phyloP scores from a whole-genome alignment of 2,888 invertebrate species.

The Hydrotaea diabolus region DNA sequence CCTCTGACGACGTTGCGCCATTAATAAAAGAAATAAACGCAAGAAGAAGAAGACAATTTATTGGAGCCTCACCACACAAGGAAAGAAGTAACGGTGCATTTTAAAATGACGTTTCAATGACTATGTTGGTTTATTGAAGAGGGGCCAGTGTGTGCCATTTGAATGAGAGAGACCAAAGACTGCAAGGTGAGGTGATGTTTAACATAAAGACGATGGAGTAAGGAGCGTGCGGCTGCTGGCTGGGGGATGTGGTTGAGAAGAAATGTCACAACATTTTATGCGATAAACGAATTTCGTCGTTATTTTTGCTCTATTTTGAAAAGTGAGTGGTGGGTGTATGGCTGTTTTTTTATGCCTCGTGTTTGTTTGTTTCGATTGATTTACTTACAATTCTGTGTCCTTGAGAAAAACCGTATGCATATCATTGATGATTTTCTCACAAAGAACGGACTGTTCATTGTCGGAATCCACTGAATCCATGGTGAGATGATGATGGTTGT shows the following conservation, averaged over 20 bases:
- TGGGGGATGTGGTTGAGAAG: not conserved
- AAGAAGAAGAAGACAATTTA: not conserved
- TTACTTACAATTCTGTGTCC: conserved; percentile 89
- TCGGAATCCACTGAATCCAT: conserved; percentile 74
- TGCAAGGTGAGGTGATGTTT: too few relatives aligned
- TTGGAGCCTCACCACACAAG: not conserved
- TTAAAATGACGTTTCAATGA: not conserved
- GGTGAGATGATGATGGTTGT: not conserved
- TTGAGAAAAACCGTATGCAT: conserved; percentile 88
- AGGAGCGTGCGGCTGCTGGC: too few relatives aligned
- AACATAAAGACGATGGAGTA: too few relatives aligned
- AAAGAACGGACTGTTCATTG: conserved; percentile 86
- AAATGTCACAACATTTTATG: not conserved
- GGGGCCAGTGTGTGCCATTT: too few relatives aligned
- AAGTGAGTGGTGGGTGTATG: not conserved
- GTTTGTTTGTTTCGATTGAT: not conserved
- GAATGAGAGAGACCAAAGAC: too few relatives aligned
- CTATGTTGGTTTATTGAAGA: too few relatives aligned
- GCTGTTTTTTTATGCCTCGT: not conserved
- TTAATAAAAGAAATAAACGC: not conserved
- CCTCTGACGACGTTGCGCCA: not conserved
- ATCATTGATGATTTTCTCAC: conserved; percentile 90
- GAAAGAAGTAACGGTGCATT: not conserved
- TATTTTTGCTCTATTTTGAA: not conserved
- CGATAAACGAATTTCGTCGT: not conserved